Percentiles rank a stretch among this genome's conserved stretches.
These are phyloP conservation scores for Epirrhoe tristata DNA, from an alignment of 2,888 invertebrate genomes.

Conservation along the genomic window DNA sequence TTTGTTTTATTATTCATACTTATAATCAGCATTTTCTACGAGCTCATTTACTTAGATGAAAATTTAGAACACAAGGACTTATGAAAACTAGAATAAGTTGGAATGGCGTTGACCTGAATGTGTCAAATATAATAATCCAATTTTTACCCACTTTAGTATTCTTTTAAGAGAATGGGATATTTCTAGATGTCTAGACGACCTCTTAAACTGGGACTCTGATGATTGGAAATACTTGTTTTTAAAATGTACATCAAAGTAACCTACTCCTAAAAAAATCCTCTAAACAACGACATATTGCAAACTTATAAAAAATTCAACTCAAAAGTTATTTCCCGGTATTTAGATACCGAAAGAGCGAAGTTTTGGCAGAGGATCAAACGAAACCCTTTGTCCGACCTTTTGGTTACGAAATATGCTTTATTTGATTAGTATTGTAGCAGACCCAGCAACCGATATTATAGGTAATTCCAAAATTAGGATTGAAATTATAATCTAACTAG, in stretches of 20 bases:
- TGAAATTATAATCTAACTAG: no score
- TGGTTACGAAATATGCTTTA: background rate
- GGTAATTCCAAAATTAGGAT: no score
- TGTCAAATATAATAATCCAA: background rate
- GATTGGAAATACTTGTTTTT: background rate
- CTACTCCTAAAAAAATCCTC: no score
- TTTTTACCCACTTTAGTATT: background rate
- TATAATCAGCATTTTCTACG: background rate
- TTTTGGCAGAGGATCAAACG: conserved; percentile 21
- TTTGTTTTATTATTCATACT: background rate
- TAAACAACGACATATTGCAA: no score
- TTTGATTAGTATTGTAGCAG: background rate
- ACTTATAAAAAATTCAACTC: conserved; percentile 1
- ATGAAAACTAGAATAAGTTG: background rate
- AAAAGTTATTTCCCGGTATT: conserved; percentile 12
- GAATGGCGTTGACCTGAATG: background rate
- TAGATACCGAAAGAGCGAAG: conserved; percentile 5
- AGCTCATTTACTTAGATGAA: background rate
- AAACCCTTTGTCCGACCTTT: conserved; percentile 4
- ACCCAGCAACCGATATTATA: background rate
- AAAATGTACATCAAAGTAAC: no score
- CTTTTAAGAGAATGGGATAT: background rate
- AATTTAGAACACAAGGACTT: background rate
- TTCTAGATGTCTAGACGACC: background rate
- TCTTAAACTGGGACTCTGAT: no score